Evolutionary conservation across 2,888 invertebrate genomes (phyloP).

Genomic region (Stenurella melanura): DNA sequence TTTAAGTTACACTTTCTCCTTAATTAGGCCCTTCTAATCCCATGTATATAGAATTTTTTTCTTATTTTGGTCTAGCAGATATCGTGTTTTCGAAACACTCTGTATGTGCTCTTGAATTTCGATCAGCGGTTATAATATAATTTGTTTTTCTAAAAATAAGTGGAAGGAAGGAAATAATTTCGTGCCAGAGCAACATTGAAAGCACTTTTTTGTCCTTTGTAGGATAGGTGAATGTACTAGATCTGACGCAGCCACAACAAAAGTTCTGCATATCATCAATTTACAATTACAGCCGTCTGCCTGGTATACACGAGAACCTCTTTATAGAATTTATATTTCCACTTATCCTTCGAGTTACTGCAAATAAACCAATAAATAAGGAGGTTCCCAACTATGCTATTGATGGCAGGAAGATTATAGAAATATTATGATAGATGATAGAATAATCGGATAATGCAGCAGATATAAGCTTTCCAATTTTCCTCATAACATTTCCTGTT

Average conservation of each 20-base stretch:
- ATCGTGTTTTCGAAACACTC: no score
- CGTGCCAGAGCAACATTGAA: no score
- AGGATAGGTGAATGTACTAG: not conserved
- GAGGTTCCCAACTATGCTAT: conserved; percentile 3
- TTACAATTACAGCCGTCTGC: not conserved
- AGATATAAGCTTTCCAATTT: conserved; percentile 27
- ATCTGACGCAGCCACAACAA: not conserved
- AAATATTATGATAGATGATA: conserved; percentile 38
- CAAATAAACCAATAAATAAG: not conserved
- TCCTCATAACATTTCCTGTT: conserved; percentile 11
- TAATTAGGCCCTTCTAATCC: no score
- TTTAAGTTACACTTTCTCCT: no score
- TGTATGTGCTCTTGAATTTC: no score
- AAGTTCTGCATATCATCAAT: not conserved
- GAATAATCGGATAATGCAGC: conserved; percentile 25
- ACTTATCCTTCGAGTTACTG: not conserved
- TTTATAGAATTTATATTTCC: not conserved
- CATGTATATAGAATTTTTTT: no score
- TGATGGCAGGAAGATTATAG: conserved; percentile 26
- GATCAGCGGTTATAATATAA: no score
- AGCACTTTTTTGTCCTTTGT: no score
- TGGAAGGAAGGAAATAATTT: no score
- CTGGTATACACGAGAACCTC: not conserved
- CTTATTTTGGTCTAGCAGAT: no score
- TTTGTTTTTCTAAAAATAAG: no score